Percentiles rank a stretch among this genome's conserved stretches.
Conservation (phyloP, 2,888 invertebrate species). For the Temnothorax unifasciatus region DNA sequence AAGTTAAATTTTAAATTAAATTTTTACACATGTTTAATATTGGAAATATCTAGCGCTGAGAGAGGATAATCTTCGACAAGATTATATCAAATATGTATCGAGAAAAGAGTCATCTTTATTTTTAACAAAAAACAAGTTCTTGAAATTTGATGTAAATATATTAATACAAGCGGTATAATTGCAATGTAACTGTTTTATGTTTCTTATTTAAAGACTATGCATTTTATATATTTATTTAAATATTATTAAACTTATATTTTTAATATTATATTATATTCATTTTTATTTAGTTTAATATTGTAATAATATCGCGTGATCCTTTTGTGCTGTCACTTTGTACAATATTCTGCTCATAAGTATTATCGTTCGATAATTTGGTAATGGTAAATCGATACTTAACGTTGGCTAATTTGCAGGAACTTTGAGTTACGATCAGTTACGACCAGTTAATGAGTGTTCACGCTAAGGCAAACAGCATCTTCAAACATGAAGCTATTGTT, state of each 20-base stretch:
- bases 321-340: not conserved
- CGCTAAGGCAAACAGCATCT: not conserved
- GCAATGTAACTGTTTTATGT: not conserved
- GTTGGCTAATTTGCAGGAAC: slow-evolving; percentile 14
- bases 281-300: slow-evolving; percentile 8
- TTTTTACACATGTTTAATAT: not conserved
- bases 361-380: slow-evolving; percentile 26
- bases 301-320: not conserved
- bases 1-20: slow-evolving; percentile 4
- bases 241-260: not conserved
- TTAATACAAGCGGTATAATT: not conserved
- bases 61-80: not conserved
- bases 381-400: slow-evolving; percentile 31
- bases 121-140: not conserved
- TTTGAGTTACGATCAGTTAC: slow-evolving; percentile 26
- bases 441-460: slow-evolving; percentile 24
- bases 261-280: not conserved
- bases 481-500: slow-evolving; percentile 41
- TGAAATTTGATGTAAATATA: not conserved
- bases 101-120: not conserved
- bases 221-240: not conserved
- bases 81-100: slow-evolving; percentile 7
- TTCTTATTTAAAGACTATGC: not conserved
- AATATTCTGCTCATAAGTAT: slow-evolving; percentile 1
- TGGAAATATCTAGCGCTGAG: not conserved